Percentiles rank a stretch among this genome's conserved stretches.
Evolutionary conservation across 2,113 vertebrate genomes (phyloP).

Genomic region (Siniperca chuatsi): DNA sequence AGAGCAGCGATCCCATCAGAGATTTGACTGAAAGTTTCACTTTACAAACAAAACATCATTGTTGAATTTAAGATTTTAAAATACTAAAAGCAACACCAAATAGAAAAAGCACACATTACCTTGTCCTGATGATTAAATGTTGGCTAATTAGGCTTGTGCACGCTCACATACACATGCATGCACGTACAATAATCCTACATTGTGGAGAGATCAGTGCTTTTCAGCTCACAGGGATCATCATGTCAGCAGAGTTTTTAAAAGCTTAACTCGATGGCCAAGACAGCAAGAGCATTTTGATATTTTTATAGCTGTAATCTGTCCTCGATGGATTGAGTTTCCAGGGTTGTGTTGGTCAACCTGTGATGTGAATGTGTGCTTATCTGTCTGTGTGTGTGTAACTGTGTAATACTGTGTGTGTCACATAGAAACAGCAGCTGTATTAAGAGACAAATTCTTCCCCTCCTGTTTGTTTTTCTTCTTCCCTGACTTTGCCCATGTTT

Average conservation of each 20-base stretch:
- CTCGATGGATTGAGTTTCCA: slow-evolving; percentile 44
- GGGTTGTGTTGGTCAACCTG: slow-evolving; percentile 21
- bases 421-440: slow-evolving; percentile 11
- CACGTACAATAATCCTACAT: slow-evolving; percentile 48
- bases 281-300: slow-evolving; percentile 62
- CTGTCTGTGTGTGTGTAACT: not conserved
- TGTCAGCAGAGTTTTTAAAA: slow-evolving; percentile 69
- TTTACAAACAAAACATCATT: not conserved
- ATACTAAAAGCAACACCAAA: not conserved
- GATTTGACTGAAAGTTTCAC: slow-evolving; percentile 1
- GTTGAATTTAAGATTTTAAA: not conserved
- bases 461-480: slow-evolving; percentile 8
- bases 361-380: not conserved
- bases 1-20: not conserved
- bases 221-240: slow-evolving; percentile 60
- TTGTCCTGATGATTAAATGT: slow-evolving; percentile 18
- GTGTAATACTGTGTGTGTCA: not conserved
- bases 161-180: slow-evolving; percentile 5
- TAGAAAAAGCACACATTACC: slow-evolving; percentile 10
- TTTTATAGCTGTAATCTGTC: slow-evolving; percentile 69
- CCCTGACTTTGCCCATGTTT: slow-evolving; percentile 35
- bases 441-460: not conserved
- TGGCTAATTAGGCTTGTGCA: slow-evolving; percentile 17
- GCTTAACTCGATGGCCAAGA: slow-evolving; percentile 60
- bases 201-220: slow-evolving; percentile 46